Conservation (phyloP, 2,888 invertebrate genomes). For the Ditula angustiorana region DNA sequence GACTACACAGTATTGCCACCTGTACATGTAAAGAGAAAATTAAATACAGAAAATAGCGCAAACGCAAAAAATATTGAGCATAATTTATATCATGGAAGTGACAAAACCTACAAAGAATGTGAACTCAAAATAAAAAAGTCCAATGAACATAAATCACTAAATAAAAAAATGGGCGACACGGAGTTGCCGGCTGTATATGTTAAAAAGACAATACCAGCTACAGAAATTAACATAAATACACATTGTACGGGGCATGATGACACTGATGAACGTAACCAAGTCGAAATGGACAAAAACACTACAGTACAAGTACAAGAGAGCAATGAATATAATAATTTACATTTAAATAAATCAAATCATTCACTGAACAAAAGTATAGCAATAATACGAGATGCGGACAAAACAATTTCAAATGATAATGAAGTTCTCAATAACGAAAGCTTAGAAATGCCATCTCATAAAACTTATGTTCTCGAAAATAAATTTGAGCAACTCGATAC, state of each 20-base stretch:
- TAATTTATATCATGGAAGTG: background rate
- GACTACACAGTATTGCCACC: constrained; percentile 2
- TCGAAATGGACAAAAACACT: background rate
- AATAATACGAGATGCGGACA: background rate
- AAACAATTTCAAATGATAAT: background rate
- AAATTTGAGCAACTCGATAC: background rate
- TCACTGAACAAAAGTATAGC: background rate
- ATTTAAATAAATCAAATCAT: background rate
- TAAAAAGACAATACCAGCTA: background rate
- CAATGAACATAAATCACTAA: background rate
- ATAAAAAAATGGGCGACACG: background rate
- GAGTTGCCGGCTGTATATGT: background rate
- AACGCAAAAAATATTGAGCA: background rate
- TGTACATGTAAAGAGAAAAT: constrained; percentile 7
- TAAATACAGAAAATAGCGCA: background rate
- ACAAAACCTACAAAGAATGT: background rate
- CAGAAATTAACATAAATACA: background rate
- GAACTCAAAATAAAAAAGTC: background rate
- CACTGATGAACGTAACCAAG: background rate
- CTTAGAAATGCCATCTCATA: background rate
- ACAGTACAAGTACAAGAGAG: background rate
- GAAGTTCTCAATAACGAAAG: background rate
- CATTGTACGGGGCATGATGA: background rate
- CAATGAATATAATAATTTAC: background rate
- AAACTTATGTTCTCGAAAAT: background rate